Evolutionary conservation across 1,140 invertebrate species (phyloP).

Genomic region (Goniozus legneri): DNA sequence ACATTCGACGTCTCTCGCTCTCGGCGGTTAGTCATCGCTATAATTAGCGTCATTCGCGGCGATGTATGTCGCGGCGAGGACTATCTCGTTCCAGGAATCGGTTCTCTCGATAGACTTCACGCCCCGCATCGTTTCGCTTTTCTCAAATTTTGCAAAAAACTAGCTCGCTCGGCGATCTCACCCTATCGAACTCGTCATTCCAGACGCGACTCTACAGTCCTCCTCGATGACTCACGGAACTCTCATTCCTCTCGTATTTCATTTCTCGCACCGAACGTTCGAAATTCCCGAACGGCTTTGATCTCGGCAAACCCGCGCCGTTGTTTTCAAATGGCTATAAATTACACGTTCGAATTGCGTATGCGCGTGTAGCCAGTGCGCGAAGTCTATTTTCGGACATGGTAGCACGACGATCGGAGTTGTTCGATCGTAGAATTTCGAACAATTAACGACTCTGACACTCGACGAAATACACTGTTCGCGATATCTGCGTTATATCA

Average conservation of each 20-base stretch:
- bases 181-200: too few relatives aligned
- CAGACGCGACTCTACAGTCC: slow-evolving; percentile 13
- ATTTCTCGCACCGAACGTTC: slow-evolving; percentile 9
- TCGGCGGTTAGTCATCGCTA: slow-evolving; percentile 28
- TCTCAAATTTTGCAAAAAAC: too few relatives aligned
- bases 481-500: too few relatives aligned
- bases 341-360: slow-evolving; percentile 11
- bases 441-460: too few relatives aligned
- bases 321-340: slow-evolving; percentile 14
- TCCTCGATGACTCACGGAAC: slow-evolving; percentile 15
- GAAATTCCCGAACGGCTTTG: slow-evolving; percentile 13
- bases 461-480: too few relatives aligned
- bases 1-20: neutral
- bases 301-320: slow-evolving; percentile 7
- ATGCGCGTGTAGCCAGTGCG: too few relatives aligned
- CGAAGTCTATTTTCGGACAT: too few relatives aligned
- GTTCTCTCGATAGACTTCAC: slow-evolving; percentile 21
- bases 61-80: slow-evolving; percentile 12
- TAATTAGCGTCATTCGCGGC: slow-evolving; percentile 27
- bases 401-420: too few relatives aligned
- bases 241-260: slow-evolving; percentile 11
- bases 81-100: slow-evolving; percentile 23
- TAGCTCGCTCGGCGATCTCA: too few relatives aligned
- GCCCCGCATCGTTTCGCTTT: too few relatives aligned
- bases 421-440: too few relatives aligned